Percentiles rank a stretch among this genome's conserved stretches.
Conservation (phyloP, 1,140 invertebrate genomes). For the Pachypsylla venusta region DNA sequence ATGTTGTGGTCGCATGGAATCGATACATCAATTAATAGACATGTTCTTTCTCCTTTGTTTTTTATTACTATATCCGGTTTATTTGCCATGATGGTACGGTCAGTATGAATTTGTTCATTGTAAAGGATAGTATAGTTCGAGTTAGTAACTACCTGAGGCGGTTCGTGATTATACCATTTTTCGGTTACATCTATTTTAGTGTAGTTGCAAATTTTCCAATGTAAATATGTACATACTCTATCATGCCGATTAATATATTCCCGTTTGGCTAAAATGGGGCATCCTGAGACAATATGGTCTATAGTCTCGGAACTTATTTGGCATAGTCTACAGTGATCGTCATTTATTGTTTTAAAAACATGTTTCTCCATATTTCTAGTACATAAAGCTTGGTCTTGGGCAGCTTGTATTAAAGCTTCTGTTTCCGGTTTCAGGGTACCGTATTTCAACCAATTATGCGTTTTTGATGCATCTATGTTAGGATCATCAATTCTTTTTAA, state of each 20-base stretch:
- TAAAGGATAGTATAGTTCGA: neutral
- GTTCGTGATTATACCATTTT: neutral
- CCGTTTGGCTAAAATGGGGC: neutral
- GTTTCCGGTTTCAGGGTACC: neutral
- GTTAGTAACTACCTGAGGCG: neutral
- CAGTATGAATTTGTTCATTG: neutral
- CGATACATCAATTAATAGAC: neutral
- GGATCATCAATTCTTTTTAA: neutral
- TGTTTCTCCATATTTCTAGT: neutral
- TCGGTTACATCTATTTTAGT: neutral
- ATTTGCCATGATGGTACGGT: neutral
- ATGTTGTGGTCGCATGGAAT: neutral
- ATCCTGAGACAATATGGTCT: neutral
- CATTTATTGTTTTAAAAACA: neutral
- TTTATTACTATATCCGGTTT: slow-evolving; percentile 7
- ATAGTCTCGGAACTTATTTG: neutral
- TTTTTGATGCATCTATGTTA: neutral
- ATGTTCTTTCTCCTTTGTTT: neutral
- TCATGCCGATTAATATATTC: neutral
- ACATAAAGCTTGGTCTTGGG: slow-evolving; percentile 5
- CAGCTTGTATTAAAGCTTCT: neutral
- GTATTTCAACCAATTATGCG: neutral
- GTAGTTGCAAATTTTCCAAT: neutral
- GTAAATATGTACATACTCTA: neutral
- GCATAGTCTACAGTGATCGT: neutral